phyloP scores from a whole-genome alignment of 2,113 vertebrate species.

The Diphyllodes magnificus region DNA sequence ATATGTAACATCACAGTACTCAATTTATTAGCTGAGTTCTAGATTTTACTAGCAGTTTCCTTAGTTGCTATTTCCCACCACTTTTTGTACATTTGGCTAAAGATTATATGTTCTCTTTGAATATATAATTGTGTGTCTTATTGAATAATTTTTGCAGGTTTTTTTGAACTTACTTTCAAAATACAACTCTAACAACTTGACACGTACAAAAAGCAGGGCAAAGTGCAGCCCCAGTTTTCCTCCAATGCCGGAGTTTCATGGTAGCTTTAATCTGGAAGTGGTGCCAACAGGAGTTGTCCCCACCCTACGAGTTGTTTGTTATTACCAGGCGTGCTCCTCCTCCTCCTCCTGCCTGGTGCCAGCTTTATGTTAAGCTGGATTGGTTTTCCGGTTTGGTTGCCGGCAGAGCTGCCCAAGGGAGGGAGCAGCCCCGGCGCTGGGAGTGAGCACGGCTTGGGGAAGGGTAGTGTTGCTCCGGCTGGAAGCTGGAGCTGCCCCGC shows the following conservation, averaged over 20 bases:
- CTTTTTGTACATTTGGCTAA: not conserved
- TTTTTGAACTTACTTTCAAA: not conserved
- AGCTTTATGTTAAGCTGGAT: not conserved
- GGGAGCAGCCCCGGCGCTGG: not conserved
- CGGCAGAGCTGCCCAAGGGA: not conserved
- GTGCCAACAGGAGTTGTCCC: not conserved
- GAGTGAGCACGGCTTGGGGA: not conserved
- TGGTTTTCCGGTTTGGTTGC: not conserved
- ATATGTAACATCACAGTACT: not conserved
- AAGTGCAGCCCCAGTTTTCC: not conserved
- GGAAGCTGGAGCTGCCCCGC: accelerated
- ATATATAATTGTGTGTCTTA: not conserved
- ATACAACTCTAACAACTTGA: not conserved
- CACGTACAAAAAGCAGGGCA: not conserved
- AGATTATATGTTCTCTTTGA: not conserved
- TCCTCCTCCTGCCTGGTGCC: not conserved
- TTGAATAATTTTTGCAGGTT: not conserved
- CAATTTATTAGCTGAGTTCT: not conserved
- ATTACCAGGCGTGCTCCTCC: not conserved
- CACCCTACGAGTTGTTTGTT: not conserved
- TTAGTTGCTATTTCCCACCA: not conserved
- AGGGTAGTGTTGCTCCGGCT: not conserved
- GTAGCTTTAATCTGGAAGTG: not conserved
- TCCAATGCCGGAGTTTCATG: not conserved
- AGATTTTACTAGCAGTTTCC: not conserved